Base-by-base conservation (phyloP, 2,797 vertebrate species). In the Periophthalmus magnuspinnatus region DNA sequence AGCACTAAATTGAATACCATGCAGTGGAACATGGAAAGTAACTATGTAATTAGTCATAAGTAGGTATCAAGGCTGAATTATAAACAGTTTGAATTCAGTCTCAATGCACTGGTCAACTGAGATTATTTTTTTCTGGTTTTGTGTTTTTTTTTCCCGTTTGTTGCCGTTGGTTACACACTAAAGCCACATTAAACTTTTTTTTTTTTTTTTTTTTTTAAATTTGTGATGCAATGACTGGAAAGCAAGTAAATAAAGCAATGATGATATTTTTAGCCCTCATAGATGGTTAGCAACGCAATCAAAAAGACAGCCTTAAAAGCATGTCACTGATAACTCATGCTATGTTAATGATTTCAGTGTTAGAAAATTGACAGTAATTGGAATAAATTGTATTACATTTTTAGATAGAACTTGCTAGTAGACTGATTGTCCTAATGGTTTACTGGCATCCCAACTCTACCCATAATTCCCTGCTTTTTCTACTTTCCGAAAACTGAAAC, bases 141-240 rank as follows among this genome's bases (percentile, higher is more conserved):
- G 13, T n/a, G 55, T 52, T 56, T n/a, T n/a, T n/a, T n/a, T n/a
- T n/a, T 77, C 56, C 28, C 47, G 28, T 17, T 60, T 77, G 55
- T 74, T 80, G 52, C 65, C 45, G 63, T 81, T 82, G 70, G 47
- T 84, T 81, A 76, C 70, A 56, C 61, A 77, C 57, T 81, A 74
- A 70, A 77, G 50, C 67, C 22, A 69, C 71, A 71, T 75, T 71
- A 78, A 84, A 76, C 63, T 73, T 84, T 74, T 84, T 75, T 69
- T 72, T 84, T 74, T 84, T 75, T 69, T 72, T 84, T 75, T 69
- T 11, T 6, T 10, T 9, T 70, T 32, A 75, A 80, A 78, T 83
- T 59, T 80, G 75, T 81, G 87, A 89, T 82, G 85, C 82, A 85
- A 88, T 56, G 74, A 59, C 65, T 73, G 72, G 74, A 86, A 89